Evolutionary conservation across 2,888 invertebrate genomes (phyloP), one percentile per base, ranked within the genome.

Genomic region (Galerucella pusilla): DNA sequence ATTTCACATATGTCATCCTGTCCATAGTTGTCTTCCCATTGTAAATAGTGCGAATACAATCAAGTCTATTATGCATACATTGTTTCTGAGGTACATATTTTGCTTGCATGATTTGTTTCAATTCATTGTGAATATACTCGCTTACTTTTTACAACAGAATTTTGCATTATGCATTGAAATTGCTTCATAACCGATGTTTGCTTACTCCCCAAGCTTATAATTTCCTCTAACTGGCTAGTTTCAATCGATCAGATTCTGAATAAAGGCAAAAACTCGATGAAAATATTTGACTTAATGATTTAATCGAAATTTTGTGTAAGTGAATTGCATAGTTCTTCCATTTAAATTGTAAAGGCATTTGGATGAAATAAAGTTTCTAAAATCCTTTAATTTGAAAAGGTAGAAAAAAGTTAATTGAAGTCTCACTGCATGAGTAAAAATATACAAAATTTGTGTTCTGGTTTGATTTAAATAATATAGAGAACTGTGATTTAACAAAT

Each of bases 1-100:
- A 57, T 65, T 71, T 57, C 57, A 65, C 71, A 42, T 25, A 71
- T 71, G 65, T 71, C 65, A 71, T 71, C 71, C 71, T 71, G 59
- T 71, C 71, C 57, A 65, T 64, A 42, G 71, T 42, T 57, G 71
- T 71, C 71, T 71, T 71, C 45, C 59, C 25, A 65, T 65, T 71
- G 71, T 71, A 65, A 45, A 71, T 54, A 57, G 54, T 71, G 45
- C 14, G 65, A 65, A 49, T 57, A 71, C 65, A 71, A 71, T 71
- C 65, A 42, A 25, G 57, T 59, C 45, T 59, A 45, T 28, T n/a
- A 42, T 71, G 35, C 64, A 45, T 65, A 52, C 71, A 71, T 71
- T 65, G 71, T 71, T 71, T 71, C 65, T 65, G 57, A 65, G 65
- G 57, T 65, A 35, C 63, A 14, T 71, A 71, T 65, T 71, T 71